These are phyloP conservation scores for Microtus oregoni DNA, from an alignment of 2,113 vertebrate genomes.

Conservation along the genomic window DNA sequence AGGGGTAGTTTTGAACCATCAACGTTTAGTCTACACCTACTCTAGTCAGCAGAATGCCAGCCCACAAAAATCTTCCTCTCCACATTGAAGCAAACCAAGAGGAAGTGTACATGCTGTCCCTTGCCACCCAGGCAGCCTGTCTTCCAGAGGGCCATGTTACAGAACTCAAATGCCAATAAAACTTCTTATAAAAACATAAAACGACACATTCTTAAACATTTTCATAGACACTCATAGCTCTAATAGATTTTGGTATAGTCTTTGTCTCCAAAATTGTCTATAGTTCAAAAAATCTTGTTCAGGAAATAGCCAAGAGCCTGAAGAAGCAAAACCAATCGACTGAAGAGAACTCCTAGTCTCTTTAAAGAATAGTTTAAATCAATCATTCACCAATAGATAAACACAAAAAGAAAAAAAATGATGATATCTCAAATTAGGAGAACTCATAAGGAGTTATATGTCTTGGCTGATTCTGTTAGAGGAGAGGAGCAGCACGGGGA, in stretches of 20 bases:
- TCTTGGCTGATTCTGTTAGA: neutral
- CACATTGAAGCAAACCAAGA: slow-evolving; percentile 45
- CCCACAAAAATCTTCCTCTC: slow-evolving; percentile 46
- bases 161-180: neutral
- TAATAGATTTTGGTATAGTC: neutral
- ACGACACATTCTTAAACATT: neutral
- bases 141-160: neutral
- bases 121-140: slow-evolving; percentile 23
- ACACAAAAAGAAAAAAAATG: neutral
- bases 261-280: neutral
- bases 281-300: neutral
- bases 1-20: slow-evolving; percentile 44
- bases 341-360: neutral
- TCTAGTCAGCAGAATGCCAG: slow-evolving; percentile 41
- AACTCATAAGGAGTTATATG: neutral
- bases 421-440: neutral
- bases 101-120: neutral
- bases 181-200: neutral
- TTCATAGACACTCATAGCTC: neutral
- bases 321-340: slow-evolving; percentile 11
- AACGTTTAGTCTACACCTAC: slow-evolving; percentile 45
- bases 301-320: neutral
- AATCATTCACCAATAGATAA: too few species aligned
- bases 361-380: neutral
- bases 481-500: neutral